A percentile compares a stretch with the other conserved stretches of the same genome.
phyloP scores from a whole-genome alignment of 2,113 vertebrate genomes.

The Neodon shergylaensis region DNA sequence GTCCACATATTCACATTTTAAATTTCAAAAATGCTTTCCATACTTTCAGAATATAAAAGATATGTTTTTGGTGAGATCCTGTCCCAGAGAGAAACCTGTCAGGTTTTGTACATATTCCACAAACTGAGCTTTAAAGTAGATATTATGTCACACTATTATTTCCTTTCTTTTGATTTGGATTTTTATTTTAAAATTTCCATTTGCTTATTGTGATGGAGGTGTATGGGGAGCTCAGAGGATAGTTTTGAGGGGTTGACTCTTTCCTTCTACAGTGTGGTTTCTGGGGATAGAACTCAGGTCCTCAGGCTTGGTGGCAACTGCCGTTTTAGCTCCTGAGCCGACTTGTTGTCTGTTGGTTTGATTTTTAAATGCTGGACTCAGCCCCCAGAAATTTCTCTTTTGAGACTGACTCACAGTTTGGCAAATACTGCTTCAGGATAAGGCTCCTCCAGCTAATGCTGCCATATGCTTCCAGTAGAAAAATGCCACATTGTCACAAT shows the following conservation, averaged over 20 bases:
- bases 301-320: neutral
- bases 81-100: neutral
- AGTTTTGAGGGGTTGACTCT: neutral
- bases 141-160: neutral
- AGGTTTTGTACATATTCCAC: neutral
- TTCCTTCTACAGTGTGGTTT: neutral
- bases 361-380: constrained; percentile 46
- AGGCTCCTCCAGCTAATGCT: constrained; percentile 4
- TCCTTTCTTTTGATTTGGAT: neutral
- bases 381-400: neutral
- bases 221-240: neutral
- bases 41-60: neutral
- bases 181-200: neutral
- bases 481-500: neutral
- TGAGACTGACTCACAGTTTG: constrained; percentile 33
- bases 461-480: neutral
- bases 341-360: neutral
- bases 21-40: constrained; percentile 39
- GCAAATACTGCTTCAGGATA: neutral
- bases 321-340: neutral
- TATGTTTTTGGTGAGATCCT: neutral
- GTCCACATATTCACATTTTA: neutral
- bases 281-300: neutral
- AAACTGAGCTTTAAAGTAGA: neutral
- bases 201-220: neutral